Evolutionary conservation across 1,140 invertebrate species (phyloP).

Genomic region (Drosophila subobscura): DNA sequence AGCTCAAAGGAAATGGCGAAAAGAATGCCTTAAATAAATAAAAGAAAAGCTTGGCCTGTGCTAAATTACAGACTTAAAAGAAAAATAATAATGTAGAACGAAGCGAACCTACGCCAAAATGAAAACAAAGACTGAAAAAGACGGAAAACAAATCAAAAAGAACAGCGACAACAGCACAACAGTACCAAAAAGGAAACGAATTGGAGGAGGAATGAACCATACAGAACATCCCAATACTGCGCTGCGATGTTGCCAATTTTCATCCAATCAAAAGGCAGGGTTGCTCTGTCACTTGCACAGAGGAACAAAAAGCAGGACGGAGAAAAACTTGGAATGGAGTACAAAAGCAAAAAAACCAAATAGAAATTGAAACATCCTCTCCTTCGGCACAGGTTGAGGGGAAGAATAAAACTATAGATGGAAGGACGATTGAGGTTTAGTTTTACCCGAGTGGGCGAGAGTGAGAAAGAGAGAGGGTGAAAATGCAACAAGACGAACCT

Average conservation of each 20-base stretch:
- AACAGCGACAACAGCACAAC: slow-evolving; percentile 25
- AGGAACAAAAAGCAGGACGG: slow-evolving; percentile 47
- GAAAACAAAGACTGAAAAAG: slow-evolving; percentile 23
- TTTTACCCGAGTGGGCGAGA: slow-evolving; percentile 32
- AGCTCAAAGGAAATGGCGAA: slow-evolving; percentile 45
- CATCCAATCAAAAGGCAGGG: slow-evolving; percentile 50
- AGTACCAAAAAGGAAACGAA: slow-evolving; percentile 7
- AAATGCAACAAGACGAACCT: slow-evolving; percentile 72
- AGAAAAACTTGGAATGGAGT: slow-evolving; percentile 52
- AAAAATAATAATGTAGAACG: slow-evolving; percentile 40
- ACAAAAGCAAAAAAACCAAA: slow-evolving; percentile 67
- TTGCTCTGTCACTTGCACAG: slow-evolving; percentile 58
- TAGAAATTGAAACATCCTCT: slow-evolving; percentile 82
- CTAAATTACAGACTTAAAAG: slow-evolving; percentile 56
- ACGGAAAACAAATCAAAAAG: slow-evolving; percentile 41
- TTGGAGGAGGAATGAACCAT: slow-evolving; percentile 8
- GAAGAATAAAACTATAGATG: slow-evolving; percentile 48
- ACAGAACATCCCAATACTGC: slow-evolving; percentile 3
- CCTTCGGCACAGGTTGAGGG: slow-evolving; percentile 40
- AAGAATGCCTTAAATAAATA: slow-evolving; percentile 71
- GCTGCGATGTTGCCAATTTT: slow-evolving; percentile 69
- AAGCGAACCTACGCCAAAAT: slow-evolving; percentile 30
- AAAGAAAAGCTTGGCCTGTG: slow-evolving; percentile 40
- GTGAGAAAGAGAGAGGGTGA: background rate
- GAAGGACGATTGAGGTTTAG: slow-evolving; percentile 47